Evolutionary conservation across 2,113 vertebrate species (phyloP), one percentile per base, ranked within the genome.

Genomic region (Setophaga coronata): DNA sequence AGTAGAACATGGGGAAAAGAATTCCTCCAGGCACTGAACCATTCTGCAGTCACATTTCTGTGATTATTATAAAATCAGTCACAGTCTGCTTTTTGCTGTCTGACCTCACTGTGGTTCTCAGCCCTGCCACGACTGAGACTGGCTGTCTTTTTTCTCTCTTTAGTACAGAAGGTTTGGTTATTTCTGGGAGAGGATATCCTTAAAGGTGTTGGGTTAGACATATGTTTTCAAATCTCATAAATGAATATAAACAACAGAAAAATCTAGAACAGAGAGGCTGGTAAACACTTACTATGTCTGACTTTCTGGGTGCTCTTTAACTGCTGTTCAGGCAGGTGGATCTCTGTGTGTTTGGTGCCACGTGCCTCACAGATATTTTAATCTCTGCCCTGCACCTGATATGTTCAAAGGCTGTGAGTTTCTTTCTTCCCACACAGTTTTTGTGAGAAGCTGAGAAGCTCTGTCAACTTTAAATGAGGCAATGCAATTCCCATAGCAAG

Each of bases 381-480:
- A 89, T 90, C 85, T 83, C 76, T 96, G 92, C 74, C 92, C 69
- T 83, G 82, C 40, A 87, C 56, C 72, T 73, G 43, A 23, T 54
- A 29, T 31, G 33, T 90, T 93, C 72, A 53, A 60, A 93, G 45
- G 36, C 65, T 84, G 19, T 0, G 3, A 53, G 48, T 72, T 89
- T 56, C 57, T 96, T 88, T n/a, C 91, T 77, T 94, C 67, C 88
- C 65, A 88, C 23, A 1, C 72, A 58, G 33, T 60, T 87, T 71
- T 90, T 78, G 20, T 77, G 56, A 90, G 79, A 82, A 82, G 65
- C 42, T 91, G 54, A 79, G 70, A 54, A 90, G 72, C 72, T 86
- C 79, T 5, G 4, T 87, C 81, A 82, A 12, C 87, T 92, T 84
- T 69, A 82, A 79, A 71, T 36, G 51, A 92, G 56, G 56, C 1